Evolutionary conservation across 1,140 invertebrate genomes (phyloP), one percentile per base, ranked within the genome.

Genomic region (Acromyrmex charruanus): DNA sequence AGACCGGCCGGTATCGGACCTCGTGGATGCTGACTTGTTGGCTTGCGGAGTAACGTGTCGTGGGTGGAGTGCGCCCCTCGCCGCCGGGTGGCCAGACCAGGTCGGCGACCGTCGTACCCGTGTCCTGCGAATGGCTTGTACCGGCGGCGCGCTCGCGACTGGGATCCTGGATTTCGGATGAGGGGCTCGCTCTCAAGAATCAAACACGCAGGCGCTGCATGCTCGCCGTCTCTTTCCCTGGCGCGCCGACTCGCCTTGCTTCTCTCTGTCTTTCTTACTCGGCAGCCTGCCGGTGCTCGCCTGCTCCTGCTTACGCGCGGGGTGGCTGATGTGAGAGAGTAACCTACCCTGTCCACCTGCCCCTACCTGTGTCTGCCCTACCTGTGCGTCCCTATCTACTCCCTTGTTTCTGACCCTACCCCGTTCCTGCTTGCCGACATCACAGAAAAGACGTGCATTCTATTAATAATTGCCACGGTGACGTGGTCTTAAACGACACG

Each of bases 71-170:
- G 87, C 58, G 49, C 71, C 69, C 85, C 72, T 89, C 85, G 88
- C 77, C 89, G 89, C 63, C 88, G 89, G 85, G 28, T 87, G 85
- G 77, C 72, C 84, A 84, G 85, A 72, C 72, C 84, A 87, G 88
- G 89, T 89, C 89, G 86, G 31, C 88, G 89, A 87, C 89, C 88
- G 87, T 51, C 80, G 87, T 87, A 28, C 49, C 66, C 49, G 35
- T 53, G 53, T 74, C 66, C 86, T 87, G 58, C 89, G 87, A 89
- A 81, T 87, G 75, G 71, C 81, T 71, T 91, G 77, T 91, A 87
- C 79, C 90, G 90, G 87, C 87, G 90, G 89, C 90, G 89, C 90
- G 89, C 66, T 91, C 90, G 90, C 90, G 81, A 91, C 90, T 91
- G 90, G 87, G 77, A 91, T 91, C 90, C 90, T 87, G 89, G 90